phyloP scores from a whole-genome alignment of 2,113 vertebrate genomes.

The Eurystomus gularis region DNA sequence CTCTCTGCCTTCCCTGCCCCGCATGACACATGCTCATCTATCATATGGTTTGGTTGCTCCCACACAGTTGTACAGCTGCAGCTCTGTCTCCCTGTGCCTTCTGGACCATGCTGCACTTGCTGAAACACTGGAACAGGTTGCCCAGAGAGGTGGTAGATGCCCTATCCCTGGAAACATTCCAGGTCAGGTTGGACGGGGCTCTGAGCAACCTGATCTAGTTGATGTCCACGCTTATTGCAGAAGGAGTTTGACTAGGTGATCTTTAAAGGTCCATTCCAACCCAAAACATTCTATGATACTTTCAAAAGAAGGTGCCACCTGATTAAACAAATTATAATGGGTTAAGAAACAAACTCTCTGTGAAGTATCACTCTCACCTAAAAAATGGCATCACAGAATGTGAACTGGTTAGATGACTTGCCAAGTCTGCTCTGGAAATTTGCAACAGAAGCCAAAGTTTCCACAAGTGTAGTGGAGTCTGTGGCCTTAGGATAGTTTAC shows the following conservation, averaged over 20 bases:
- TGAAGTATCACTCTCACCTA: neutral
- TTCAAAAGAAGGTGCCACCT: neutral
- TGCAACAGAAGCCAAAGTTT: neutral
- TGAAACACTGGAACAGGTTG: neutral
- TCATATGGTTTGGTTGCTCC: neutral
- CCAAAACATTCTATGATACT: neutral
- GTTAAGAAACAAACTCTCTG: neutral
- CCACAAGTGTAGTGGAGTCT: neutral
- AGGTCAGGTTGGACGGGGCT: neutral
- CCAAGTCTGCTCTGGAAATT: neutral
- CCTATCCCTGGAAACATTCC: neutral
- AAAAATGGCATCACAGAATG: neutral
- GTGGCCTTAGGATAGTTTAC: neutral
- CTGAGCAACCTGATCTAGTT: neutral
- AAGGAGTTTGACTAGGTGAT: neutral
- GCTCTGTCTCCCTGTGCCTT: neutral
- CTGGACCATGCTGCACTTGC: neutral
- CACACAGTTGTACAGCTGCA: neutral
- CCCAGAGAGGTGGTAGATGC: neutral
- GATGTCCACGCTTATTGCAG: neutral
- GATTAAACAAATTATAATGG: neutral
- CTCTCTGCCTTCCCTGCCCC: neutral
- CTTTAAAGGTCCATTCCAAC: neutral
- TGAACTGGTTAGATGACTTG: neutral
- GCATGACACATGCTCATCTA: accelerated